A percentile compares a stretch with the other conserved stretches of the same genome.
phyloP scores from a whole-genome alignment of 1,140 invertebrate species.

The Heliconius nattereri region DNA sequence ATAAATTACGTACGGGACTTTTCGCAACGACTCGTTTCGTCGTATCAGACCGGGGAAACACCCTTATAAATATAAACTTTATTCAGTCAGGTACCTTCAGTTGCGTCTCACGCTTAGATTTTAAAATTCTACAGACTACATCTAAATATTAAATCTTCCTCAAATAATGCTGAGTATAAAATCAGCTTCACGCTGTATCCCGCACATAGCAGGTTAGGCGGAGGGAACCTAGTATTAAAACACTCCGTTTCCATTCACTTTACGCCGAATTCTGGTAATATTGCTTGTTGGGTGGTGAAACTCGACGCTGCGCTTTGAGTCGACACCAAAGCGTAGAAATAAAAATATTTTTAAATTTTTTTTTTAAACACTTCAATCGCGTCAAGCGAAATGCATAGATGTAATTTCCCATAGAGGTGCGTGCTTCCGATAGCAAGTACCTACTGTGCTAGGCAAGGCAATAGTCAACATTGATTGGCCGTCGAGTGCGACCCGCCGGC shows the following conservation, averaged over 20 bases:
- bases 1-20: background rate
- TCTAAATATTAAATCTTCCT: background rate
- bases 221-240: too few species aligned
- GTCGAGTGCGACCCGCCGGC: slow-evolving; percentile 20
- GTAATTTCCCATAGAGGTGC: slow-evolving; percentile 26
- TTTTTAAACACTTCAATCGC: slow-evolving; percentile 6
- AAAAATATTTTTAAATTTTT: too few species aligned
- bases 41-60: background rate
- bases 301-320: too few species aligned
- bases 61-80: slow-evolving; percentile 2
- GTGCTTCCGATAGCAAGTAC: slow-evolving; percentile 16
- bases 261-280: too few species aligned
- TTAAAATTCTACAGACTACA: background rate
- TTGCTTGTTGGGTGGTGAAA: too few species aligned
- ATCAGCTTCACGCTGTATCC: too few species aligned
- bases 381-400: background rate
- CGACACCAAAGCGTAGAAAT: background rate
- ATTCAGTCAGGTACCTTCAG: background rate
- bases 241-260: too few species aligned
- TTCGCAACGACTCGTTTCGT: background rate
- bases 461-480: slow-evolving; percentile 26
- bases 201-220: too few species aligned
- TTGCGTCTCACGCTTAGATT: background rate
- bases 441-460: background rate
- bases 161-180: background rate